A percentile compares a stretch with the other conserved stretches of the same genome.
These are phyloP conservation scores for Eupeodes corollae DNA, from an alignment of 1,140 invertebrate genomes.

Conservation along the genomic window DNA sequence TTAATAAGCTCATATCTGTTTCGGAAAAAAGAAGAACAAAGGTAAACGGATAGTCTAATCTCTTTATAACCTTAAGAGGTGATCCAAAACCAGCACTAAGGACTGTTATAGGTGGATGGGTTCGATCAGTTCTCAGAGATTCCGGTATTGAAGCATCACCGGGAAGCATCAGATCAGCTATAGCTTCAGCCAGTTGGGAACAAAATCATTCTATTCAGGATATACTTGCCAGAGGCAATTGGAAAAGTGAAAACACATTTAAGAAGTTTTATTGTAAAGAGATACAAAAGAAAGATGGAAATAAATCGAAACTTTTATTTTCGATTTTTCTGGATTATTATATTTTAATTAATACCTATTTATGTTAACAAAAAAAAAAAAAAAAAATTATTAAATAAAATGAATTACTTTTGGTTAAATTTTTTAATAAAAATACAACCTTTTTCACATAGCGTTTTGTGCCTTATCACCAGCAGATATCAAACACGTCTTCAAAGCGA, in stretches of 20 bases:
- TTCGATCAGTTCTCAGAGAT: slow-evolving; percentile 14
- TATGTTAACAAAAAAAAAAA: too few relatives aligned
- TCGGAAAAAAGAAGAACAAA: not conserved
- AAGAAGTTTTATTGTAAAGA: too few relatives aligned
- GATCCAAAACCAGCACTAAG: slow-evolving; percentile 18
- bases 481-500: slow-evolving; percentile 4
- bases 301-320: not conserved
- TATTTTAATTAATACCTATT: not conserved
- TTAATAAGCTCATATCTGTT: slow-evolving; percentile 3
- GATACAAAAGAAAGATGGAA: slow-evolving; percentile 7
- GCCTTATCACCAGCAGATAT: slow-evolving; percentile 3
- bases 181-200: slow-evolving; percentile 19
- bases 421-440: not conserved
- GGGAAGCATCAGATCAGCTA: slow-evolving; percentile 22
- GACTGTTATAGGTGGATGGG: slow-evolving; percentile 26
- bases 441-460: slow-evolving; percentile 8
- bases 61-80: slow-evolving; percentile 15
- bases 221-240: slow-evolving; percentile 17
- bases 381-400: too few relatives aligned
- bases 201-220: slow-evolving; percentile 18
- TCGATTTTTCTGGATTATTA: not conserved
- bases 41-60: slow-evolving; percentile 4
- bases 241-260: too few relatives aligned
- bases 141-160: slow-evolving; percentile 20
- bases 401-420: slow-evolving; percentile 1